A percentile compares a stretch with the other conserved stretches of the same genome.
Evolutionary conservation across 1,140 invertebrate species (phyloP).

Genomic region (Megalopta genalis): DNA sequence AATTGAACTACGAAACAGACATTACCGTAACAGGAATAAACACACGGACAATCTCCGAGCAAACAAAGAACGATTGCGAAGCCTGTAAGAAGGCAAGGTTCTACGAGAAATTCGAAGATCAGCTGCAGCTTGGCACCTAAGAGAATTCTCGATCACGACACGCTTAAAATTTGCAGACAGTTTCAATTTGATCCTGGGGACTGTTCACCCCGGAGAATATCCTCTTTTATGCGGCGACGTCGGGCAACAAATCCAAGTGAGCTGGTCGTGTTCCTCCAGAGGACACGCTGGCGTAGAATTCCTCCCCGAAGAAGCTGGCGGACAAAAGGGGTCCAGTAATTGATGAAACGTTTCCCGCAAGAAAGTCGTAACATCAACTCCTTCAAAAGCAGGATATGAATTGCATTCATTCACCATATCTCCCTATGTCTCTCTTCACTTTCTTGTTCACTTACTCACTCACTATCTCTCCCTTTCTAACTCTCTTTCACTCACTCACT

Average conservation of each 20-base stretch:
- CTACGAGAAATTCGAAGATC: neutral
- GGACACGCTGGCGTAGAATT: neutral
- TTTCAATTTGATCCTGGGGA: neutral
- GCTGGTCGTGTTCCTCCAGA: neutral
- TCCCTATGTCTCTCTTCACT: too few species aligned
- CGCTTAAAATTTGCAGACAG: neutral
- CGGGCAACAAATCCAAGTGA: neutral
- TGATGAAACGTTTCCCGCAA: conserved; percentile 15
- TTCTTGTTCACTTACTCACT: too few species aligned
- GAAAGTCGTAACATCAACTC: conserved; percentile 13
- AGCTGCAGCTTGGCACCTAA: neutral
- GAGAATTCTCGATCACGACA: neutral
- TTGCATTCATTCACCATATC: neutral
- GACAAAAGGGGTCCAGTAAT: conserved; percentile 11
- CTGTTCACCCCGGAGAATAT: neutral
- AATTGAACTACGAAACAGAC: too few species aligned
- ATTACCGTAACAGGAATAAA: too few species aligned
- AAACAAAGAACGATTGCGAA: too few species aligned
- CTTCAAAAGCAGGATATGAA: conserved; percentile 23
- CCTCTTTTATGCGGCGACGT: neutral
- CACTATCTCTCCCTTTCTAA: too few species aligned
- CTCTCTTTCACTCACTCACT: too few species aligned
- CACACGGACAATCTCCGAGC: too few species aligned
- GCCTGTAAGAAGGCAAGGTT: too few species aligned
- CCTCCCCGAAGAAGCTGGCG: neutral